These are phyloP conservation scores for Cacoxenus indagator DNA, from an alignment of 2,888 invertebrate species.

Conservation along the genomic window DNA sequence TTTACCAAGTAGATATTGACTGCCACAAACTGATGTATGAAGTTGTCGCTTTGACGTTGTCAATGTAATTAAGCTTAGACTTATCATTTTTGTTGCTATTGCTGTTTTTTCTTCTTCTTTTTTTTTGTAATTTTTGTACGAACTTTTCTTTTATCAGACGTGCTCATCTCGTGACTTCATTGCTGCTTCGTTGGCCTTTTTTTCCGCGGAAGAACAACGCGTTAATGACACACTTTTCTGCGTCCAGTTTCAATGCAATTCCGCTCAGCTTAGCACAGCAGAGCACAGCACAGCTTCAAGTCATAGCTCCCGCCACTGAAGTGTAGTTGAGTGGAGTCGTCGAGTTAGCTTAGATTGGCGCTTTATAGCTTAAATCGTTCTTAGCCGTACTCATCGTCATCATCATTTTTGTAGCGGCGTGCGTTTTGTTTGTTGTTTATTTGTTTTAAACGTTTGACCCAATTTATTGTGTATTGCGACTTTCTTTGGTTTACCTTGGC, in stretches of 20 bases:
- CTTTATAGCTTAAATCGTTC: neutral
- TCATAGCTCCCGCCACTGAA: too few relatives aligned
- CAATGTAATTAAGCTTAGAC: neutral
- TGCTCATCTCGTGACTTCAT: neutral
- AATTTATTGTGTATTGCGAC: conserved; percentile 26
- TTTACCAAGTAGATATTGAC: neutral
- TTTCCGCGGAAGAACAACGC: neutral
- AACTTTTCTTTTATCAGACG: too few relatives aligned
- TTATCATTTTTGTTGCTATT: conserved; percentile 6
- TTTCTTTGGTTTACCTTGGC: neutral
- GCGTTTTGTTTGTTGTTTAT: neutral
- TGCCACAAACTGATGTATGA: neutral
- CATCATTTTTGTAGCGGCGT: neutral
- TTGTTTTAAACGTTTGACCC: conserved; percentile 26
- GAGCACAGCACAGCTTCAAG: too few relatives aligned
- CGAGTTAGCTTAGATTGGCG: neutral
- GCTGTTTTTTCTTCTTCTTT: too few relatives aligned
- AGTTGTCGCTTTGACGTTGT: neutral
- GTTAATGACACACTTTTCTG: conserved; percentile 13
- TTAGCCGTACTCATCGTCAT: neutral
- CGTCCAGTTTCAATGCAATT: conserved; percentile 4
- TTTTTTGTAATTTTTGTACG: too few relatives aligned
- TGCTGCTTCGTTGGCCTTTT: neutral
- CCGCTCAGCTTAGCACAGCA: too few relatives aligned
- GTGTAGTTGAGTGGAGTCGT: too few relatives aligned